Evolutionary conservation across 2,888 invertebrate species (phyloP).

Genomic region (Rugalucina vietnamica): DNA sequence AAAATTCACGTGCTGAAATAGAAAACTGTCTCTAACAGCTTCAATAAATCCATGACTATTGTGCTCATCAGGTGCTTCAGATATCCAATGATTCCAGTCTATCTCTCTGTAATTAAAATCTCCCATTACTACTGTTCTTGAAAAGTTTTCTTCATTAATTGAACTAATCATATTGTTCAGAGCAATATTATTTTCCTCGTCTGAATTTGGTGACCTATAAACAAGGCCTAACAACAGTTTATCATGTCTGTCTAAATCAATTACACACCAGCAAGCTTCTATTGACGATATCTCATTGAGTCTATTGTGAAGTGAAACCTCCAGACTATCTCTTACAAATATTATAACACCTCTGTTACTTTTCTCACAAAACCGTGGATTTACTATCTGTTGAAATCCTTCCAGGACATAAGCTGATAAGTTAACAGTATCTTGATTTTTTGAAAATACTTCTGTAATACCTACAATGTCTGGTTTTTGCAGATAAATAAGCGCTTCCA

Average conservation of each 20-base stretch:
- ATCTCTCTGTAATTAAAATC: not conserved
- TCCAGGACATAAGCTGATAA: not conserved
- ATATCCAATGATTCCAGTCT: not conserved
- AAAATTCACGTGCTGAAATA: not conserved
- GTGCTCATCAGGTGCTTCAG: not conserved
- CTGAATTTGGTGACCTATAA: not conserved
- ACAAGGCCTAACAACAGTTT: not conserved
- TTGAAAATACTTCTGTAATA: not conserved
- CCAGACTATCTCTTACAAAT: not conserved
- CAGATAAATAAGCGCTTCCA: not conserved
- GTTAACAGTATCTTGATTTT: not conserved
- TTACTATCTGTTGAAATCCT: not conserved
- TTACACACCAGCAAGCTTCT: not conserved
- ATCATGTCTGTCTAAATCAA: not conserved
- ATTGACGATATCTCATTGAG: not conserved
- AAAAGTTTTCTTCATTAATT: not conserved
- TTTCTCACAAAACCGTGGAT: not conserved
- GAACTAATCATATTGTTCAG: not conserved
- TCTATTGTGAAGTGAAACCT: not conserved
- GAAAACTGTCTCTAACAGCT: not conserved
- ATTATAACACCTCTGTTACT: not conserved
- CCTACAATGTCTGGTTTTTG: not conserved
- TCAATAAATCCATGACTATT: not conserved
- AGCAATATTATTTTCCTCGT: not conserved
- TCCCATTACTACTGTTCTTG: not conserved